Conservation (phyloP, 2,113 vertebrate species). For the Nanorana parkeri region DNA sequence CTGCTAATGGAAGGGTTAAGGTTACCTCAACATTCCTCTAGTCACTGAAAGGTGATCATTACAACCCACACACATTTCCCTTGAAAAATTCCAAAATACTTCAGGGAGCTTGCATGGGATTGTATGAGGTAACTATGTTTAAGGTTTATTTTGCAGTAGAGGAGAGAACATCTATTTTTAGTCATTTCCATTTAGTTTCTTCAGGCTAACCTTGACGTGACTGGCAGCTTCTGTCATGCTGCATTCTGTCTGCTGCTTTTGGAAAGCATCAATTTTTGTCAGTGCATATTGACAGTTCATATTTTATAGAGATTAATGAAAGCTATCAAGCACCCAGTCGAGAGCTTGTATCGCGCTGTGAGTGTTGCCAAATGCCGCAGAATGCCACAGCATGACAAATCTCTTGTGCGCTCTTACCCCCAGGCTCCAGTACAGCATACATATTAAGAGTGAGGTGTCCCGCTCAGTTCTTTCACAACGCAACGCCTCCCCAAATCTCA, state of each 20-base stretch:
- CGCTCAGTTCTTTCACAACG: too few species aligned
- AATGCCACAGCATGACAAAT: too few species aligned
- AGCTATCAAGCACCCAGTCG: too few species aligned
- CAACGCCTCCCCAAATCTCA: too few species aligned
- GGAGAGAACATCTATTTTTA: constrained; percentile 60
- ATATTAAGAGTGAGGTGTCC: too few species aligned
- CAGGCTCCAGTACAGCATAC: too few species aligned
- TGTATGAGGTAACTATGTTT: constrained; percentile 63
- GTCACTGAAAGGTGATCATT: constrained; percentile 64
- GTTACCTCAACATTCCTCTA: constrained; percentile 67
- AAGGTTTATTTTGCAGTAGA: constrained; percentile 63
- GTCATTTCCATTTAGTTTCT: constrained; percentile 13
- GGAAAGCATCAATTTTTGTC: too few species aligned
- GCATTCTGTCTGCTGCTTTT: background rate
- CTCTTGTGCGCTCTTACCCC: too few species aligned
- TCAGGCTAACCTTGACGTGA: constrained; percentile 9
- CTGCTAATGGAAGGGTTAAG: constrained; percentile 68
- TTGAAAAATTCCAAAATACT: constrained; percentile 58
- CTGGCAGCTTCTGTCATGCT: background rate
- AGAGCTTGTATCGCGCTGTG: too few species aligned
- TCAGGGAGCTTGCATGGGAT: constrained; percentile 60
- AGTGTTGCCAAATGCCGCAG: too few species aligned
- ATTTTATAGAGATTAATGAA: too few species aligned
- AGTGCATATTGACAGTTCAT: too few species aligned
- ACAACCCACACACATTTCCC: constrained; percentile 64